A percentile compares a stretch with the other conserved stretches of the same genome.
phyloP scores from a whole-genome alignment of 2,888 invertebrate species.

The Protonemura montana region DNA sequence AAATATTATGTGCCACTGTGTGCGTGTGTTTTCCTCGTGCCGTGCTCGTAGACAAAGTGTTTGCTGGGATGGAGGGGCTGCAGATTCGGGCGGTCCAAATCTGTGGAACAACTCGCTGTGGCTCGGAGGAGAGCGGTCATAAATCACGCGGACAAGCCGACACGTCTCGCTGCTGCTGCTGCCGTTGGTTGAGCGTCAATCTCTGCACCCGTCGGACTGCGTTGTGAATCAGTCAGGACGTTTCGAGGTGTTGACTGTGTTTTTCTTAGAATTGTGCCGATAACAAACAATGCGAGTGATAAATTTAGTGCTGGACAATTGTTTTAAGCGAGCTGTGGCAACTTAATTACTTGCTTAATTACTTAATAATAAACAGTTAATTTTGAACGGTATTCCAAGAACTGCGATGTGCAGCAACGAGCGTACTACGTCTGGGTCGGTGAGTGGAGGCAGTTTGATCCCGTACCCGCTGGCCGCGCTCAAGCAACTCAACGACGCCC shows the following conservation, averaged over 20 bases:
- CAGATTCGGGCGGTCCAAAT: not conserved
- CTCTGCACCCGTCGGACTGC: not conserved
- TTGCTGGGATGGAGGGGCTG: not conserved
- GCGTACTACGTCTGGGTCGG: constrained; percentile 54
- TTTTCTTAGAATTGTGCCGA: not conserved
- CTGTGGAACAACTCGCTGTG: not conserved
- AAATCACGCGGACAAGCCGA: constrained; percentile 23
- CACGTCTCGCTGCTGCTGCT: not conserved
- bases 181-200: not conserved
- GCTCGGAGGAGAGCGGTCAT: constrained; percentile 2
- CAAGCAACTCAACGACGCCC: constrained; percentile 49
- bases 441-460: constrained; percentile 45
- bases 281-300: not conserved
- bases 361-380: too few relatives aligned
- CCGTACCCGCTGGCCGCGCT: constrained; percentile 50
- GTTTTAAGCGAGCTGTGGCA: not conserved
- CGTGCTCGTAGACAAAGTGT: not conserved
- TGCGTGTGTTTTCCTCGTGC: not conserved
- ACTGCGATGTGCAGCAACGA: constrained; percentile 61
- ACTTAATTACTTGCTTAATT: not conserved
- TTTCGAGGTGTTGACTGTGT: not conserved
- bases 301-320: not conserved
- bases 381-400: too few relatives aligned
- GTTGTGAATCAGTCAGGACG: not conserved
- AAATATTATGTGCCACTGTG: constrained; percentile 27